Evolutionary conservation across 2,888 invertebrate genomes (phyloP).

Genomic region (Agonopterix subpropinquella): DNA sequence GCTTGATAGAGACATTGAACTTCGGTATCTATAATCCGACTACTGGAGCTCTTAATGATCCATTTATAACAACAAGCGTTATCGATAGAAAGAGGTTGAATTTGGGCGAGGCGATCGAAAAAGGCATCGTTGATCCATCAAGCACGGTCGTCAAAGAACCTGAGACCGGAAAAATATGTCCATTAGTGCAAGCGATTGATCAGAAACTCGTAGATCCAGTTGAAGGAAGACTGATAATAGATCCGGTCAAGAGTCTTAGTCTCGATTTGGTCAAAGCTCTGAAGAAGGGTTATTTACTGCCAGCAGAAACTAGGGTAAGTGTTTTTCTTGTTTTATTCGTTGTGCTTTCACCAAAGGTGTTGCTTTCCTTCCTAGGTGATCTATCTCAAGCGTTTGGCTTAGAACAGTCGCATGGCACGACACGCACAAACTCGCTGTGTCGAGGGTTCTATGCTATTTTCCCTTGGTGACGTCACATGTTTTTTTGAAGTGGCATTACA

Average conservation of each 20-base stretch:
- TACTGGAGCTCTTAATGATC: conserved; percentile 88
- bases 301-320: conserved; percentile 96
- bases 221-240: conserved; percentile 81
- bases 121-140: conserved; percentile 89
- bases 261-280: conserved; percentile 90
- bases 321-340: conserved; percentile 23
- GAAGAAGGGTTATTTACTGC: conserved; percentile 90
- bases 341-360: conserved; percentile 70
- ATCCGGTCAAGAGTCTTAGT: conserved; percentile 73
- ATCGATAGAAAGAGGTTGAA: conserved; percentile 85
- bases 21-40: conserved; percentile 90
- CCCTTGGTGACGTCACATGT: conserved; percentile 38
- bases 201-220: conserved; percentile 83
- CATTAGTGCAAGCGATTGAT: conserved; percentile 85
- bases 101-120: conserved; percentile 83
- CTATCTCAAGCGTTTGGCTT: conserved; percentile 68
- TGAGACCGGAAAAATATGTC: conserved; percentile 82
- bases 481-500: conserved; percentile 36
- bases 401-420: conserved; percentile 70
- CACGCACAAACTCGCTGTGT: conserved; percentile 52
- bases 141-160: conserved; percentile 90
- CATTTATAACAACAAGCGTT: conserved; percentile 83
- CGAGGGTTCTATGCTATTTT: conserved; percentile 38
- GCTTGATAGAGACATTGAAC: conserved; percentile 85
- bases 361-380: conserved; percentile 66